phyloP scores from a whole-genome alignment of 2,113 vertebrate genomes.

The Leptosomus discolor region DNA sequence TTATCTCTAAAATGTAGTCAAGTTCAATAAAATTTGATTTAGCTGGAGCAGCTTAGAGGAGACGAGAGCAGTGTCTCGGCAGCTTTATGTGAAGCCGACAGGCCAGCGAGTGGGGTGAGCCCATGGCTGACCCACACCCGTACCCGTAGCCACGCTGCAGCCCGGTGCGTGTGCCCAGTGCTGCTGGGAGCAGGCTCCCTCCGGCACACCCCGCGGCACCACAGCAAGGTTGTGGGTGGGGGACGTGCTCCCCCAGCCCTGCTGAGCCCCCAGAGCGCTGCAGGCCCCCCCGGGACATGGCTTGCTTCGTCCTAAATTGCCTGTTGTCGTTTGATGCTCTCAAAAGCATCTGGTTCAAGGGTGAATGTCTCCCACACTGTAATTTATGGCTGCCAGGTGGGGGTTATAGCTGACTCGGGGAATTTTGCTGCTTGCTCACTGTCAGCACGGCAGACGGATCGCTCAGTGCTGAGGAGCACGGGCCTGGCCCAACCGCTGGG shows the following conservation, averaged over 20 bases:
- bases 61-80: background rate
- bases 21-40: constrained; percentile 64
- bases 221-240: background rate
- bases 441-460: background rate
- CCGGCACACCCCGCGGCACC: fast-evolving
- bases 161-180: background rate
- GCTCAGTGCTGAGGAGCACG: fast-evolving
- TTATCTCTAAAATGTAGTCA: constrained; percentile 48
- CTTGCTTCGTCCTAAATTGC: background rate
- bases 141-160: fast-evolving
- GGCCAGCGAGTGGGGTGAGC: background rate
- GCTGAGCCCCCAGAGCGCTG: background rate
- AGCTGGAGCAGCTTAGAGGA: background rate
- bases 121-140: background rate
- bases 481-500: fast-evolving
- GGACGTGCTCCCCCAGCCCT: fast-evolving
- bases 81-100: fast-evolving
- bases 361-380: background rate
- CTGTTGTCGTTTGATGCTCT: background rate
- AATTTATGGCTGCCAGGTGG: constrained; percentile 60
- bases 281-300: fast-evolving
- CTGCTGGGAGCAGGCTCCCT: background rate
- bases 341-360: constrained; percentile 51
- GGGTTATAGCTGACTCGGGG: constrained; percentile 26
- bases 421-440: background rate